Percentiles rank a stretch among this genome's conserved stretches.
Evolutionary conservation across 2,113 vertebrate species (phyloP).

Genomic region (Anguilla japonica): DNA sequence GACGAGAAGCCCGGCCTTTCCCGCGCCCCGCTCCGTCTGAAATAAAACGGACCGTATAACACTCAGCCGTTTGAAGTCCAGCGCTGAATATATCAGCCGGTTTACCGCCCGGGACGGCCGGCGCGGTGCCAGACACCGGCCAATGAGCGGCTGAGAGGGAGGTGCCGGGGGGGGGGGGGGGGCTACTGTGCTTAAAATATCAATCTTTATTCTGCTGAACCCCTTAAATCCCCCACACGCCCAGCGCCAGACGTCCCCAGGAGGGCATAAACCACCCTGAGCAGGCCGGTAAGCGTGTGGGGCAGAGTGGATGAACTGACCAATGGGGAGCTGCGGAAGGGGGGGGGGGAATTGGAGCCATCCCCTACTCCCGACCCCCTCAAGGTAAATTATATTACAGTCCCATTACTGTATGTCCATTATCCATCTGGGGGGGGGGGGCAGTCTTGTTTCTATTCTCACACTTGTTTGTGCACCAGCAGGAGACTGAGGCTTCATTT

Average conservation of each 20-base stretch:
- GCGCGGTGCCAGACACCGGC: background rate
- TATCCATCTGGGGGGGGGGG: slow-evolving; percentile 61
- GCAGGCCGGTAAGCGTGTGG: slow-evolving; percentile 47
- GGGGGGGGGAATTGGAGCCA: no score
- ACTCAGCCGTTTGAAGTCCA: background rate
- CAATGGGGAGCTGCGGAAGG: no score
- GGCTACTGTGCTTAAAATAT: background rate
- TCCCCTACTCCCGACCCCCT: slow-evolving; percentile 53
- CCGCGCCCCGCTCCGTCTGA: no score
- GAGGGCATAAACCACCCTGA: background rate
- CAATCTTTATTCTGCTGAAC: background rate
- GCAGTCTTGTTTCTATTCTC: slow-evolving; percentile 42
- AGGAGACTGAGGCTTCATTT: slow-evolving; percentile 14
- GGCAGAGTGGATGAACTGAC: no score
- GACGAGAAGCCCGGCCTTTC: background rate
- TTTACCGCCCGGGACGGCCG: background rate
- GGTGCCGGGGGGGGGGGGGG: no score
- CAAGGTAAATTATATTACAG: slow-evolving; percentile 39
- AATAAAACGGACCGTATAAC: background rate
- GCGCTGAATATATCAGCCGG: background rate
- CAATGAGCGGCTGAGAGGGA: background rate
- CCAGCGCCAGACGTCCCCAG: background rate
- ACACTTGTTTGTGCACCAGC: slow-evolving; percentile 28
- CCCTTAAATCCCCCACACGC: background rate
- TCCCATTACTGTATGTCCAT: slow-evolving; percentile 33